These are phyloP conservation scores for Rana temporaria DNA, from an alignment of 2,113 vertebrate species.

Conservation along the genomic window DNA sequence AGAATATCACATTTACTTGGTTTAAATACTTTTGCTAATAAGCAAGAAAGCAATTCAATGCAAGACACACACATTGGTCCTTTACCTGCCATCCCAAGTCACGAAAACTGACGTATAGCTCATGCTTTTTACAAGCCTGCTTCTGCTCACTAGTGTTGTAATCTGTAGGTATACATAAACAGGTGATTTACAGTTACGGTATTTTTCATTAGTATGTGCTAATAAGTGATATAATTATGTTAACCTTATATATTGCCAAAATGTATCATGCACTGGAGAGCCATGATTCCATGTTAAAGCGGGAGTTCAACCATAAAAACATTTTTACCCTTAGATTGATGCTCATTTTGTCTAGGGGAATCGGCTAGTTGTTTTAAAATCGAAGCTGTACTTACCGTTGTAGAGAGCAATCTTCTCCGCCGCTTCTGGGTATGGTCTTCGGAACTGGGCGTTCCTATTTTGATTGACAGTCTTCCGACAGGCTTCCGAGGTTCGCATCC, in stretches of 20 bases:
- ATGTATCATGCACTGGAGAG: not conserved
- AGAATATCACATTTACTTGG: not conserved
- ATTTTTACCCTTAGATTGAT: too few species aligned
- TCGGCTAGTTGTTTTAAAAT: too few species aligned
- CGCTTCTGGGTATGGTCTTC: too few species aligned
- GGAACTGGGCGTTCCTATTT: too few species aligned
- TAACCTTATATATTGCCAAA: not conserved
- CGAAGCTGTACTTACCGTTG: too few species aligned
- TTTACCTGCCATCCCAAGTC: slow-evolving; percentile 98
- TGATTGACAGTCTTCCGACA: too few species aligned
- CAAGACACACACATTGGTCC: not conserved
- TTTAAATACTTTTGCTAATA: not conserved
- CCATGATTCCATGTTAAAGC: too few species aligned
- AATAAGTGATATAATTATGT: not conserved
- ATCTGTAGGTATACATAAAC: slow-evolving; percentile 75
- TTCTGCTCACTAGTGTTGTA: slow-evolving; percentile 96
- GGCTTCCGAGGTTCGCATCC: too few species aligned
- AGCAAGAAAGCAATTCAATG: not conserved
- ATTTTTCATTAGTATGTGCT: not conserved
- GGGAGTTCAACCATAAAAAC: too few species aligned
- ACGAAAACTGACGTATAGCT: slow-evolving; percentile 97
- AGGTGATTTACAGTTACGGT: too few species aligned
- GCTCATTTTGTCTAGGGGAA: too few species aligned
- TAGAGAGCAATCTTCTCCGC: too few species aligned
- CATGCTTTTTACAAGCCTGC: slow-evolving; percentile 98